Conservation (phyloP, 2,797 vertebrate species). For the Eupleurogrammus muticus region DNA sequence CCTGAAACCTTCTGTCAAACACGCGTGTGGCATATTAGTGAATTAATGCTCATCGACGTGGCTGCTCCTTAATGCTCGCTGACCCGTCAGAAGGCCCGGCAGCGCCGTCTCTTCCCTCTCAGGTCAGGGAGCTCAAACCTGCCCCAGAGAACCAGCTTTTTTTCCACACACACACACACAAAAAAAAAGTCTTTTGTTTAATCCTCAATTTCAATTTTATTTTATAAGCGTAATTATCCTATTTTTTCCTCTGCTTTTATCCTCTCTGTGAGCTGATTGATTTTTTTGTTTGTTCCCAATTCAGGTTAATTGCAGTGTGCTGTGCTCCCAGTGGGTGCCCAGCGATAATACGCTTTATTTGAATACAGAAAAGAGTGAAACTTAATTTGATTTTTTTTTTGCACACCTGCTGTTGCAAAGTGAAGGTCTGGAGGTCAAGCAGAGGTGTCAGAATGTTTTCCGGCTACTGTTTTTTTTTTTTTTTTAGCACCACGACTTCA, state of each 20-base stretch:
- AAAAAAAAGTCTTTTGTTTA: no score
- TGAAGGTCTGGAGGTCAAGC: slow-evolving; percentile 23
- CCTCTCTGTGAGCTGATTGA: not conserved
- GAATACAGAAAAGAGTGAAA: rapidly evolving
- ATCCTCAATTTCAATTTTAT: slow-evolving; percentile 3
- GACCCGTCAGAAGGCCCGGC: slow-evolving; percentile 74
- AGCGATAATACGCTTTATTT: not conserved
- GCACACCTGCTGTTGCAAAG: slow-evolving; percentile 4
- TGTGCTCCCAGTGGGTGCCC: not conserved
- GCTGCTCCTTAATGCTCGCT: slow-evolving; percentile 69
- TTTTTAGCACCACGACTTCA: no score
- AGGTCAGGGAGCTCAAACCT: slow-evolving; percentile 10
- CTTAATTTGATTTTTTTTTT: not conserved
- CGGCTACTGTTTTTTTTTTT: no score
- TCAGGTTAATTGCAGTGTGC: no score
- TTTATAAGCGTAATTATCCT: slow-evolving; percentile 12
- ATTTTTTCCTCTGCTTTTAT: not conserved
- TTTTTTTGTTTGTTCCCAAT: not conserved
- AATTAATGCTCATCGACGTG: slow-evolving; percentile 72
- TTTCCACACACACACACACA: no score
- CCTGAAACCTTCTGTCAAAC: slow-evolving; percentile 72
- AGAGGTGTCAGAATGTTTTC: slow-evolving; percentile 47
- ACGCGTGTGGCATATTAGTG: slow-evolving; percentile 66
- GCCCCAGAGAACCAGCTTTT: not conserved
- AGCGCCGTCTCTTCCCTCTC: slow-evolving; percentile 47